Base-by-base conservation (phyloP, 1,140 invertebrate genomes). In the Achroia grisella region DNA sequence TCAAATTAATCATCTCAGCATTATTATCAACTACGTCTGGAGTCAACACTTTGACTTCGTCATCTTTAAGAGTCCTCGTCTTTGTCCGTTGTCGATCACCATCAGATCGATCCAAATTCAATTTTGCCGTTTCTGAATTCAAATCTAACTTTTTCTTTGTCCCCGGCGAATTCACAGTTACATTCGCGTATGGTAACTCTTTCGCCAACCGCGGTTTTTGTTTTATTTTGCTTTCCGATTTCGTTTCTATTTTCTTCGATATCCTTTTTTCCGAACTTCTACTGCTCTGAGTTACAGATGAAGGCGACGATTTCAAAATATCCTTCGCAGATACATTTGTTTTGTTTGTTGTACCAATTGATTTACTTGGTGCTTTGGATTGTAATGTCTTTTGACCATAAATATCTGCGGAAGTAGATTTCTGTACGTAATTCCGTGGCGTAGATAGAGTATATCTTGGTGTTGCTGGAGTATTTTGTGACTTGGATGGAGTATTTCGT, bases 161-260 rank as follows among this genome's bases (percentile, higher is more conserved):
- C 12, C 65, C 53, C 9, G 83, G 85, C 8, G 85, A 87, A 58
- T 80, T 86, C 0, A 81, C 69, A 13, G 74, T 82, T 0, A 86
- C 64, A 49, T 78, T 83, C n/a, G 59, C 33, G 45, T 11, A 50
- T 34, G 44, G 62, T 41, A 56, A 48, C 39, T 50, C 52, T 63
- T 55, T 71, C 0, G 41, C 44, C 14, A 14, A 48, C 33, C 37
- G 14, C 9, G 35, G 35, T 23, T 14, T 15, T 1, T 15, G 10
- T 17, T 37, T 37, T 4, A 17, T 4, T n/a, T 14, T 37, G 9
- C 13, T 51, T 1, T 44, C 17, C 41, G 59, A 41, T 32, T 23
- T 17, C 27, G 10, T 10, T 44, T 28, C 8, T n/a, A 11, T 35
- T 37, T 50, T 13, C 36, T 34, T 13, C 9, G 10, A 12, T 27